Base-by-base conservation (phyloP, 2,888 invertebrate genomes). In the Nomada goodeniana region DNA sequence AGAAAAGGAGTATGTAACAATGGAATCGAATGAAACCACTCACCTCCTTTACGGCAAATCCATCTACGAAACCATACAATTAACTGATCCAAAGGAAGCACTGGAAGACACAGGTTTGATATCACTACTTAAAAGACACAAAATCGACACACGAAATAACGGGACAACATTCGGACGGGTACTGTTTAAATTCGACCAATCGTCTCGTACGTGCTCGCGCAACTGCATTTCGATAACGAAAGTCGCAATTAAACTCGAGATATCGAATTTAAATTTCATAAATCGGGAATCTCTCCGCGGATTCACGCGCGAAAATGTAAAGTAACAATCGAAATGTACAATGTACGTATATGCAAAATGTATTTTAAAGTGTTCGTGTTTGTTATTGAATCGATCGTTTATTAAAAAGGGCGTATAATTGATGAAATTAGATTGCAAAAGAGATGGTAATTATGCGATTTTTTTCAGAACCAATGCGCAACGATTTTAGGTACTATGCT, bases 21-120 rank as follows among this genome's bases (percentile, higher is more conserved):
- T 91, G 90, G 83, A 78, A 63, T 70, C 85, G 0, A 78, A 81
- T 36, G 91, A 91, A 76, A 89, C 71, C 36, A 80, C 89, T 65
- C 87, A 85, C 82, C 85, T 91, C 0, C 76, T 89, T 29, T 82
- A 52, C 36, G 80, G 63, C 9, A 85, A 78, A 55, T 61, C 80
- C n/a, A 29, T 57, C 18, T 65, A 71, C 29, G 76, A 85, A 55
- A 64, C 79, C 1, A 75, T 89, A 15, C 63, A 63, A 15, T 85
- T 85, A 70, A 80, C 80, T 29, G 69, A 67, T 3, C 44, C 67
- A 9, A 79, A 77, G n/a, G 20, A 63, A 15, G 81, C 0, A 2
- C 59, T 11, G 20, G 36, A 61, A 60, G 55, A 77, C 53, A n/a
- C 74, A 77, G 80, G 81, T 81, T 52, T 67, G 81, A 11, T n/a